Conservation (phyloP, 2,888 invertebrate species). For the Megaustenia siamemsis region DNA sequence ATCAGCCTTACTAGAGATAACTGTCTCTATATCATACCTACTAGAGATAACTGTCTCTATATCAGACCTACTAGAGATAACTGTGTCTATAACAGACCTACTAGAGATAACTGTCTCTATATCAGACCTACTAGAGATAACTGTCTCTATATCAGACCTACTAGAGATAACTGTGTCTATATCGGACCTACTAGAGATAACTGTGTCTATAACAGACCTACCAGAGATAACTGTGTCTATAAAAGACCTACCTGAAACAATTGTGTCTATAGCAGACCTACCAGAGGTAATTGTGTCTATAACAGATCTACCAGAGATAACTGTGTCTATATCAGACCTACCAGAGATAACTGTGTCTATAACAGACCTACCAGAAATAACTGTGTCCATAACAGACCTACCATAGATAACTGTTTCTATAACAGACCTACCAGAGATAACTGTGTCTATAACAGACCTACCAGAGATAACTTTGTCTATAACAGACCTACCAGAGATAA, state of each 20-base stretch:
- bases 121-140: constrained; percentile 44
- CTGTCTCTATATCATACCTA: too few relatives aligned
- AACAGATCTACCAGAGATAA: constrained; percentile 44
- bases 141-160: too few relatives aligned
- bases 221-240: neutral
- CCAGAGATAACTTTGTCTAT: neutral
- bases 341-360: neutral
- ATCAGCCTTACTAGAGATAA: constrained; percentile 43
- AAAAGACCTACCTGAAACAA: constrained; percentile 42
- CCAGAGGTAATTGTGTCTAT: neutral
- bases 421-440: constrained; percentile 45
- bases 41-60: neutral
- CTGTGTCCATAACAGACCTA: constrained; percentile 38
- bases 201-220: constrained; percentile 46
- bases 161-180: neutral
- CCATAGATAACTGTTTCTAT: neutral
- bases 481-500: constrained; percentile 45
- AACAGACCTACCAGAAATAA: constrained; percentile 45
- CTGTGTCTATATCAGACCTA: constrained; percentile 46
- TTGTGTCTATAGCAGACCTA: constrained; percentile 46
- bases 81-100: constrained; percentile 46
- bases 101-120: neutral
- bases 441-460: constrained; percentile 46
- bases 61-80: constrained; percentile 44
- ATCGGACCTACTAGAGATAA: constrained; percentile 44